A percentile compares a stretch with the other conserved stretches of the same genome.
These are phyloP conservation scores for Egretta garzetta DNA, from an alignment of 2,113 vertebrate species.

Conservation along the genomic window DNA sequence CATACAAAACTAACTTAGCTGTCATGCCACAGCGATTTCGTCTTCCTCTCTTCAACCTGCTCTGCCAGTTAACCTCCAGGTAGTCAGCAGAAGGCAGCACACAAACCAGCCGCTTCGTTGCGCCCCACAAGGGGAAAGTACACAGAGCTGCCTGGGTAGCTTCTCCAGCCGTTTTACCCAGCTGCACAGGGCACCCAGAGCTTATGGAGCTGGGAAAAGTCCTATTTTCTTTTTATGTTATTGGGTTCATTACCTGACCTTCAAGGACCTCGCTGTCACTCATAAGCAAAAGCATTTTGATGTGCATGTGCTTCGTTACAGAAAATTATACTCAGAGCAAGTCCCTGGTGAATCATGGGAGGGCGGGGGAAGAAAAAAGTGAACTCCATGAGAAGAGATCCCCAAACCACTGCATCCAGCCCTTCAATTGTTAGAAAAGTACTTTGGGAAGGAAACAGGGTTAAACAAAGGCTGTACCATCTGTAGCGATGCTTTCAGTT, in stretches of 20 bases:
- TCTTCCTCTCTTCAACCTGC: not conserved
- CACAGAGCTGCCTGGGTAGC: not conserved
- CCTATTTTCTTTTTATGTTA: not conserved
- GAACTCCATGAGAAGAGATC: not conserved
- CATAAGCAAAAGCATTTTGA: not conserved
- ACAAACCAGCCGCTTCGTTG: rapidly evolving
- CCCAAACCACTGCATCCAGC: not conserved
- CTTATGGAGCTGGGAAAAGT: rapidly evolving
- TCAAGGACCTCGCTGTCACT: not conserved
- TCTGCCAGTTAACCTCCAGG: not conserved
- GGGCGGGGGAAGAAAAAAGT: rapidly evolving
- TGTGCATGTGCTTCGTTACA: rapidly evolving
- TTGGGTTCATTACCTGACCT: not conserved
- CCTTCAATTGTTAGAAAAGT: not conserved
- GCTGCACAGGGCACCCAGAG: too few relatives aligned
- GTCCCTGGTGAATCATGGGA: not conserved
- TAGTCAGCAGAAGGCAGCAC: not conserved
- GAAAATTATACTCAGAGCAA: not conserved
- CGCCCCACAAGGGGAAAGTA: not conserved
- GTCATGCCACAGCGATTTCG: not conserved
- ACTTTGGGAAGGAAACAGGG: rapidly evolving
- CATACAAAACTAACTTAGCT: not conserved
- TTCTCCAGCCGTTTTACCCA: not conserved
- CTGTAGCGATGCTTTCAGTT: rapidly evolving
- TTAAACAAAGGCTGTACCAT: not conserved